Percentiles rank a stretch among this genome's conserved stretches.
Conservation (phyloP, 2,888 invertebrate genomes). For the Dexiosoma caninum region DNA sequence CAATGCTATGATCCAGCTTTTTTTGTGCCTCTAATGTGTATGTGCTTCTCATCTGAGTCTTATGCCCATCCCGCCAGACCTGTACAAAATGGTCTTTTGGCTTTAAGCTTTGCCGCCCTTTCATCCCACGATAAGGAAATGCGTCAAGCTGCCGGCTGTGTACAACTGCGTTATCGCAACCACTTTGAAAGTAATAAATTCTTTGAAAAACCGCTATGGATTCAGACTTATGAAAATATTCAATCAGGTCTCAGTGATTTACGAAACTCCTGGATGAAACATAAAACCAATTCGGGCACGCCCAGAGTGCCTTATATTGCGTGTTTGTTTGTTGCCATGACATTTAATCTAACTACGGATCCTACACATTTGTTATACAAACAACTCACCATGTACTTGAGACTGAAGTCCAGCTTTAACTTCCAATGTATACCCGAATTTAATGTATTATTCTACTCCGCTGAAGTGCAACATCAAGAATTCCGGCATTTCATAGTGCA, state of each 20-base stretch:
- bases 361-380: constrained; percentile 87
- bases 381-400: constrained; percentile 86
- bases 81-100: constrained; percentile 84
- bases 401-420: constrained; percentile 87
- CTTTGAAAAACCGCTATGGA: constrained; percentile 76
- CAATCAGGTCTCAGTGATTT: constrained; percentile 74
- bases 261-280: constrained; percentile 72
- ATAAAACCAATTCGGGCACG: constrained; percentile 74
- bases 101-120: constrained; percentile 84
- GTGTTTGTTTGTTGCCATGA: constrained; percentile 74
- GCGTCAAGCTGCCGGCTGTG: constrained; percentile 85
- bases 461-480: constrained; percentile 83
- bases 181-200: constrained; percentile 84
- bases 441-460: constrained; percentile 88
- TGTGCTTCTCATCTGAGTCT: constrained; percentile 86
- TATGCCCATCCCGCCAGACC: constrained; percentile 85
- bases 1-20: constrained; percentile 90
- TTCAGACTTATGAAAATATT: constrained; percentile 76
- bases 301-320: constrained; percentile 75
- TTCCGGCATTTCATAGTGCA: constrained; percentile 89
- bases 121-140: constrained; percentile 83
- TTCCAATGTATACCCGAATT: constrained; percentile 91
- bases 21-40: constrained; percentile 86
- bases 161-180: constrained; percentile 85
- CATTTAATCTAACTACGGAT: constrained; percentile 83